Percentiles rank a stretch among this genome's conserved stretches.
Conservation (phyloP, 1,140 invertebrate genomes). For the Condylostylus longicornis region DNA sequence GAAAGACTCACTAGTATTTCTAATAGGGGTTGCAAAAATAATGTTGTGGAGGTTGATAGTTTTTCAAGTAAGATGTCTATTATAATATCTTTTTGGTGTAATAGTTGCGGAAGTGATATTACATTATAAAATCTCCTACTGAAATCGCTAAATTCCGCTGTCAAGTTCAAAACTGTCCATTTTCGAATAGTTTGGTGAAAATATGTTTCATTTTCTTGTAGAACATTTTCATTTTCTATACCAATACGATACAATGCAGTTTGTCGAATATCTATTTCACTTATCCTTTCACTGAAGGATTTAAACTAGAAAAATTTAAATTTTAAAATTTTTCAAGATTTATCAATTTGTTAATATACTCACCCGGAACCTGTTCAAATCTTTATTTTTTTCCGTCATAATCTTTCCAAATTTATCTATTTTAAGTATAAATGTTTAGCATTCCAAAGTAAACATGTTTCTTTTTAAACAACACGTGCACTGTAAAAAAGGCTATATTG, state of each 20-base stretch:
- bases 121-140: slow-evolving; percentile 54
- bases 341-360: slow-evolving; percentile 10
- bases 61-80: slow-evolving; percentile 53
- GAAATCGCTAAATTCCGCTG: slow-evolving; percentile 63
- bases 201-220: slow-evolving; percentile 53
- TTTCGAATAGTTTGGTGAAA: slow-evolving; percentile 70
- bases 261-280: slow-evolving; percentile 67
- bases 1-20: slow-evolving; percentile 77
- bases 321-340: not conserved
- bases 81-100: slow-evolving; percentile 63
- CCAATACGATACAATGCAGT: slow-evolving; percentile 45
- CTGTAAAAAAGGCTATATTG: no score
- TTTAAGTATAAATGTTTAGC: no score
- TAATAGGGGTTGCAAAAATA: slow-evolving; percentile 63
- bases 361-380: slow-evolving; percentile 68
- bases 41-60: slow-evolving; percentile 48
- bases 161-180: slow-evolving; percentile 74
- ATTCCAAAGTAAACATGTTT: no score
- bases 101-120: slow-evolving; percentile 60
- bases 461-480: no score
- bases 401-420: no score
- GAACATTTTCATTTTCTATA: slow-evolving; percentile 49
- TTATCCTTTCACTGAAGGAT: slow-evolving; percentile 68
- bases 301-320: slow-evolving; percentile 49
- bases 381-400: slow-evolving; percentile 69